Evolutionary conservation across 2,888 invertebrate species (phyloP).

Genomic region (Perizoma flavofasciatum): DNA sequence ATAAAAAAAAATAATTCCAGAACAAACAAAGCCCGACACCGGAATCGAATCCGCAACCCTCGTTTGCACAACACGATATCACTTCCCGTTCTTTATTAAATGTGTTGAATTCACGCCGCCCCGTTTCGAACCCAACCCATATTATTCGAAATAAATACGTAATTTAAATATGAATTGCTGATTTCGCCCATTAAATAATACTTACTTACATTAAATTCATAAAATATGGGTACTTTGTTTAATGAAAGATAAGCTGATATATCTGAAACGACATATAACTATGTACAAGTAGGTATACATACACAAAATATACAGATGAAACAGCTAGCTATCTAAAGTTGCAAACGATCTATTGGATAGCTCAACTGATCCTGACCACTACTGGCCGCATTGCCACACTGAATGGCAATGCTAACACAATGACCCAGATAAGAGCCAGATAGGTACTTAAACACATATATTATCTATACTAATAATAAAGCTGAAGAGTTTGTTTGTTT

Average conservation of each 20-base stretch:
- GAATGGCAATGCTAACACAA: no score
- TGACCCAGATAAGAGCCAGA: no score
- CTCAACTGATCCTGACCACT: no score
- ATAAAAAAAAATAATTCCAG: not conserved
- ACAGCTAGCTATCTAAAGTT: no score
- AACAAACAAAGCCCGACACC: slow-evolving; percentile 2
- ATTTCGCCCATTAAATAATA: slow-evolving; percentile 21
- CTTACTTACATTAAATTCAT: slow-evolving; percentile 13
- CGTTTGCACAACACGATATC: slow-evolving; percentile 10
- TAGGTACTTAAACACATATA: no score
- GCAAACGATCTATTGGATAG: no score
- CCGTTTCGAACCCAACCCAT: slow-evolving; percentile 9
- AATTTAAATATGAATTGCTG: slow-evolving; percentile 29
- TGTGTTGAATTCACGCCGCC: not conserved
- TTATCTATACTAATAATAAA: no score
- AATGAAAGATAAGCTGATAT: slow-evolving; percentile 12
- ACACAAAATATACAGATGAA: no score
- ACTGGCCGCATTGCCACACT: no score
- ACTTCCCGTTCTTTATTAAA: slow-evolving; percentile 20
- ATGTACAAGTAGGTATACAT: no score
- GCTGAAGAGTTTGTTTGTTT: no score
- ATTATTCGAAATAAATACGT: slow-evolving; percentile 13
- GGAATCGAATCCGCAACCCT: slow-evolving; percentile 22
- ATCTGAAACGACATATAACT: no score
- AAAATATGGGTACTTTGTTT: slow-evolving; percentile 20